These are phyloP conservation scores for Pomatostomus ruficeps DNA, from an alignment of 2,113 vertebrate genomes.

Conservation along the genomic window DNA sequence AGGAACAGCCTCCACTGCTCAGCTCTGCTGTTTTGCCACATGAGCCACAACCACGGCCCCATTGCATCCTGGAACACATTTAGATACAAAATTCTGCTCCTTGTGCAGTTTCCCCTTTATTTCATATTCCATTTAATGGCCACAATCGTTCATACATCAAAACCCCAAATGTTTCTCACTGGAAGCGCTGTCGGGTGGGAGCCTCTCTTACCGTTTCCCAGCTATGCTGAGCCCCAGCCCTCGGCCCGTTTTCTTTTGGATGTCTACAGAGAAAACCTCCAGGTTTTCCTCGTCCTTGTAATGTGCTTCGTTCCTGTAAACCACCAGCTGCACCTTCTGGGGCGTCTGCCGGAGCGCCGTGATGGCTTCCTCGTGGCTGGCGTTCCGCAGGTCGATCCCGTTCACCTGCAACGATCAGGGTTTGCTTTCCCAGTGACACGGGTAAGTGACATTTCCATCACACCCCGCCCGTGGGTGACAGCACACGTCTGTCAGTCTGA, in stretches of 20 bases:
- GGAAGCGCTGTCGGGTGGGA: not conserved
- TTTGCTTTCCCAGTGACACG: not conserved
- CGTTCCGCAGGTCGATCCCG: conserved; percentile 82
- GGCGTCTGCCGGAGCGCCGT: conserved; percentile 87
- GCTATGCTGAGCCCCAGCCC: conserved; percentile 95
- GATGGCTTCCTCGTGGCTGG: conserved; percentile 91
- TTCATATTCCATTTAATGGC: not conserved
- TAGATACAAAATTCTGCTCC: not conserved
- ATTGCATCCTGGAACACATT: not conserved
- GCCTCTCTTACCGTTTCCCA: conserved; percentile 82
- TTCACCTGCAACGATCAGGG: conserved; percentile 80
- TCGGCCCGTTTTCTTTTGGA: conserved; percentile 87
- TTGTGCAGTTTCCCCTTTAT: not conserved
- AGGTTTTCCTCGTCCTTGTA: conserved; percentile 89
- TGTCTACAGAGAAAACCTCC: conserved; percentile 83
- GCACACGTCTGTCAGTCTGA: not conserved
- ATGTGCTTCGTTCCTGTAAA: conserved; percentile 85
- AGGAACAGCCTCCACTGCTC: not conserved
- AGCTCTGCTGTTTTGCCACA: not conserved
- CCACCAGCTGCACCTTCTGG: conserved; percentile 82
- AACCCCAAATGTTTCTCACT: not conserved
- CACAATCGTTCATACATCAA: not conserved
- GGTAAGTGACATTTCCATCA: not conserved
- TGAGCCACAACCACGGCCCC: not conserved
- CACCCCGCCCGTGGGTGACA: not conserved